These are phyloP conservation scores for Hystrix cristata DNA, from an alignment of 2,113 vertebrate genomes.

Conservation along the genomic window DNA sequence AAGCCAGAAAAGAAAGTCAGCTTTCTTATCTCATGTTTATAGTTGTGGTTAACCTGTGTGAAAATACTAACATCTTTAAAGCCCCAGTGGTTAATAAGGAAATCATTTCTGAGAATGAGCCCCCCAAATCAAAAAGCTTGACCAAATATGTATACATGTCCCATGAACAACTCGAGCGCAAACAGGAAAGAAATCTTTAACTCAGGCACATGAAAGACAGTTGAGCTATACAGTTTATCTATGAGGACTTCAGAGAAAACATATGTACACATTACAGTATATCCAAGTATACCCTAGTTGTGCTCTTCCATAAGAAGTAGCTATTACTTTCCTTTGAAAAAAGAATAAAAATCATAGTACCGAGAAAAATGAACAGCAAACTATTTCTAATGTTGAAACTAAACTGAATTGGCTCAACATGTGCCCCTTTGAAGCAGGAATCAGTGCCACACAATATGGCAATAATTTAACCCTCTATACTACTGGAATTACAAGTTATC, in stretches of 20 bases:
- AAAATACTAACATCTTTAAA: constrained; percentile 85
- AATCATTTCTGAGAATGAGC: constrained; percentile 84
- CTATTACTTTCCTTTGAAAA: constrained; percentile 39
- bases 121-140: constrained; percentile 62
- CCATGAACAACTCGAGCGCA: not conserved
- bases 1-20: constrained; percentile 63
- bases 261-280: not conserved
- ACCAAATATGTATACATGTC: constrained; percentile 63
- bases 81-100: constrained; percentile 79
- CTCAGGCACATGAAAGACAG: not conserved
- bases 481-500: not conserved
- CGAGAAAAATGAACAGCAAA: not conserved
- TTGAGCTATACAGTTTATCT: constrained; percentile 8
- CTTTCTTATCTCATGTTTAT: not conserved
- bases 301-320: constrained; percentile 27
- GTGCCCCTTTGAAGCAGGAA: not conserved
- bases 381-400: constrained; percentile 31
- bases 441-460: not conserved
- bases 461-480: not conserved
- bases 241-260: not conserved
- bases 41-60: constrained; percentile 33
- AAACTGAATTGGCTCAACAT: not conserved
- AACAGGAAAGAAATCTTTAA: not conserved
- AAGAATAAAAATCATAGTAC: constrained; percentile 63
- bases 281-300: not conserved